A percentile compares a stretch with the other conserved stretches of the same genome.
These are phyloP conservation scores for Coptotermes formosanus DNA, from an alignment of 1,140 invertebrate species.

Conservation along the genomic window DNA sequence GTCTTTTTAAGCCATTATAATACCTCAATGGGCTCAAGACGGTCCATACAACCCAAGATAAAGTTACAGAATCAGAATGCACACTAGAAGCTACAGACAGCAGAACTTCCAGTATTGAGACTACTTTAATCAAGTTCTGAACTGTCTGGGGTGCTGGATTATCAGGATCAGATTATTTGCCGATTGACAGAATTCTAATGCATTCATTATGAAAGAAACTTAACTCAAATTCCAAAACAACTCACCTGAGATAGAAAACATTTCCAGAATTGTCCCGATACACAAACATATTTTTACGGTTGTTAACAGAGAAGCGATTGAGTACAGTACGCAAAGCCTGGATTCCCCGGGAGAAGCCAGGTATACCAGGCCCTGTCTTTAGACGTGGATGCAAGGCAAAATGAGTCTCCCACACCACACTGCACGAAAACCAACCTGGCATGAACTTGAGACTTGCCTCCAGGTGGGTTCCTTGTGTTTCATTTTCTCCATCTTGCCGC, in stretches of 20 bases:
- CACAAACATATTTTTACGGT: conserved; percentile 80
- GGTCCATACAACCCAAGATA: no score
- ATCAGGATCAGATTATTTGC: no score
- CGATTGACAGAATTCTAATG: no score
- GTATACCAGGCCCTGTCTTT: conserved; percentile 62
- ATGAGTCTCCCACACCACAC: conserved; percentile 68
- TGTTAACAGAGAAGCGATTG: conserved; percentile 71
- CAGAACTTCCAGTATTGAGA: no score
- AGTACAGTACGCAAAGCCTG: conserved; percentile 65
- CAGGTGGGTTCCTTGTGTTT: conserved; percentile 42
- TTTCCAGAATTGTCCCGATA: conserved; percentile 65
- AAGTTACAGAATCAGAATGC: no score
- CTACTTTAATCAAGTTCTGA: no score
- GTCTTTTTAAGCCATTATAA: no score
- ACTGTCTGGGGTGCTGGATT: no score
- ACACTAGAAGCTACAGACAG: no score
- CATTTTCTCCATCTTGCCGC: not conserved
- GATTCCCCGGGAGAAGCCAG: conserved; percentile 59
- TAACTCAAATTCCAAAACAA: no score
- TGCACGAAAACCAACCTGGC: conserved; percentile 71
- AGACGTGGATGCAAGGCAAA: conserved; percentile 72
- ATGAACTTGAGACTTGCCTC: conserved; percentile 54
- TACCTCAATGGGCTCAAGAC: no score
- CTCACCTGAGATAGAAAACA: conserved; percentile 66
- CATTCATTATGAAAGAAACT: no score